A percentile compares a stretch with the other conserved stretches of the same genome.
Evolutionary conservation across 2,113 vertebrate genomes (phyloP).

Genomic region (Glaucomys volans): DNA sequence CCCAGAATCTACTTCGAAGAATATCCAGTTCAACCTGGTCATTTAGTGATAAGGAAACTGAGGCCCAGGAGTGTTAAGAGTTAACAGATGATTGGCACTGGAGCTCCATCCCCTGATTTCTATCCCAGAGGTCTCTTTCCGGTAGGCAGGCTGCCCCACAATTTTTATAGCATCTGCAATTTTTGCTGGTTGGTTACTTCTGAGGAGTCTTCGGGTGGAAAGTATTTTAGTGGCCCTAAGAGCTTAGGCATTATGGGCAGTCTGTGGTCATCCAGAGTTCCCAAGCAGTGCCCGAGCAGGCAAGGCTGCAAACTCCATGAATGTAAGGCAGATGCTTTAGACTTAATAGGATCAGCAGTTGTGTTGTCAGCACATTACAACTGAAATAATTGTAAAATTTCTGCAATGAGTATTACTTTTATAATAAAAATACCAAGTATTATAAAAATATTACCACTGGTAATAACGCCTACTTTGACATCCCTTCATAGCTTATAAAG

Average conservation of each 20-base stretch:
- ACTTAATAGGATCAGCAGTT: background rate
- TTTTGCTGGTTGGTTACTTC: conserved; percentile 12
- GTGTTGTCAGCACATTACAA: background rate
- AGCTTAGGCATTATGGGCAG: background rate
- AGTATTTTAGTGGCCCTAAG: background rate
- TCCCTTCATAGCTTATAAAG: background rate
- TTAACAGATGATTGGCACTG: background rate
- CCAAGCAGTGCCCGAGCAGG: conserved; percentile 20
- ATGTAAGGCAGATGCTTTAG: conserved; percentile 22
- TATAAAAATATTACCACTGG: conserved; percentile 12
- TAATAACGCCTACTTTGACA: conserved; percentile 19
- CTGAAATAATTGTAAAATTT: conserved; percentile 10
- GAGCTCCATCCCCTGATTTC: background rate
- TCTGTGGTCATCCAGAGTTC: background rate
- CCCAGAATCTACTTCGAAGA: background rate
- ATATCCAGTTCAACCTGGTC: background rate
- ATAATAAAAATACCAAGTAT: background rate
- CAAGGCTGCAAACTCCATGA: background rate
- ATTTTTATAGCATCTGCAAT: background rate
- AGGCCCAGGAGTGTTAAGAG: background rate
- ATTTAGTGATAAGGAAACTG: background rate
- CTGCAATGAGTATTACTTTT: conserved; percentile 26
- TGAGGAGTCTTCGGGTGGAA: background rate
- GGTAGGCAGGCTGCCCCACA: background rate
- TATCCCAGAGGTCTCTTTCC: background rate